Conservation (phyloP, 2,797 vertebrate genomes). For the Chiroxiphia lanceolata region DNA sequence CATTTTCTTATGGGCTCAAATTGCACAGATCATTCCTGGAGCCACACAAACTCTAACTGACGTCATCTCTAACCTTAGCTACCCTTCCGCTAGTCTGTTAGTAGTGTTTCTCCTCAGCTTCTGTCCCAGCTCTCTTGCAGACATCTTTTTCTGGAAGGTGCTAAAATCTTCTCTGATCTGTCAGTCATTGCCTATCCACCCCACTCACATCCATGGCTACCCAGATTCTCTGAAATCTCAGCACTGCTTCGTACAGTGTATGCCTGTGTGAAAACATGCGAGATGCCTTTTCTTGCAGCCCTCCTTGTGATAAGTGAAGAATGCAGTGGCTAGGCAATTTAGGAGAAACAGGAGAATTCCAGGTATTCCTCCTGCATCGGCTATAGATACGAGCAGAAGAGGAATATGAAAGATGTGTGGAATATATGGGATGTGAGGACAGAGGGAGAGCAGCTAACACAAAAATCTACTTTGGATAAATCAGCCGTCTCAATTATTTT, state of each 20-base stretch:
- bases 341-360: neutral
- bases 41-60: neutral
- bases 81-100: neutral
- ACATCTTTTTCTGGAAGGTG: slow-evolving; percentile 19
- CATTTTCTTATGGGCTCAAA: neutral
- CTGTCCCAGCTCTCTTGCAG: neutral
- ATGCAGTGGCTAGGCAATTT: neutral
- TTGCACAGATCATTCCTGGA: neutral
- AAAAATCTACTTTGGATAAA: neutral
- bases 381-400: neutral
- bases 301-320: neutral
- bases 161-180: neutral
- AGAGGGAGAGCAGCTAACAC: neutral
- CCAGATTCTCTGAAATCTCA: neutral
- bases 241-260: neutral
- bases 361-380: neutral
- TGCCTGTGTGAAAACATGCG: neutral
- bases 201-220: neutral
- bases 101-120: neutral
- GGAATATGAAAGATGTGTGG: neutral
- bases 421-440: neutral
- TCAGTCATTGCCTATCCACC: neutral
- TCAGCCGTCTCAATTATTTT: neutral
- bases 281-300: neutral
- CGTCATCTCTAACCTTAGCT: neutral